Evolutionary conservation across 2,888 invertebrate genomes (phyloP).

Genomic region (Chaitophorus viminalis): DNA sequence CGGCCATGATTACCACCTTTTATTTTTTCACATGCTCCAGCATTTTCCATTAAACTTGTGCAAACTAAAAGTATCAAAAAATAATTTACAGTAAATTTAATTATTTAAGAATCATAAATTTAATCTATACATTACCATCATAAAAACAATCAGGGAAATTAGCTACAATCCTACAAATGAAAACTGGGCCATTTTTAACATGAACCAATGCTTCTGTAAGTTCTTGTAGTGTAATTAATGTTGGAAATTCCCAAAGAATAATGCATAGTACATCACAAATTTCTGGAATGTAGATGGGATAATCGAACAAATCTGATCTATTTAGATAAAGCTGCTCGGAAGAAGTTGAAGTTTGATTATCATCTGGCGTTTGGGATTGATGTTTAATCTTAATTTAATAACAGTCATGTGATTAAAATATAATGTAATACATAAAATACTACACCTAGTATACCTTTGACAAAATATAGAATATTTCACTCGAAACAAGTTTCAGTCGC

Average conservation of each 20-base stretch:
- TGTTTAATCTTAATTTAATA: conserved; percentile 45
- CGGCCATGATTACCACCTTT: conserved; percentile 77
- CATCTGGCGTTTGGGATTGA: conserved; percentile 31
- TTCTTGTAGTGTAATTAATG: conserved; percentile 83
- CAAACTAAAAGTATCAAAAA: conserved; percentile 74
- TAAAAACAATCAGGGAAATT: conserved; percentile 93
- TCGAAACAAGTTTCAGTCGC: conserved; percentile 85
- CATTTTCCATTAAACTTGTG: conserved; percentile 83
- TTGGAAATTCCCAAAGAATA: conserved; percentile 90
- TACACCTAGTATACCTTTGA: conserved; percentile 73
- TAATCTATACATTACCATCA: conserved; percentile 77
- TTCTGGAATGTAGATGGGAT: conserved; percentile 94
- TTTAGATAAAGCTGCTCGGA: conserved; percentile 72
- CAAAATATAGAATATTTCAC: conserved; percentile 88
- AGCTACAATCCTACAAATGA: conserved; percentile 91
- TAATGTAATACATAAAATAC: neutral
- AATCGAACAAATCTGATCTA: conserved; percentile 92
- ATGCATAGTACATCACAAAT: conserved; percentile 94
- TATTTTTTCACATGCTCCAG: conserved; percentile 90
- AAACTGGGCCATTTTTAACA: conserved; percentile 87
- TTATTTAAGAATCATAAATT: too few species aligned
- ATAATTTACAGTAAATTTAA: too few species aligned
- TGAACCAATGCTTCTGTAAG: conserved; percentile 87
- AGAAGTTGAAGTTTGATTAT: conserved; percentile 65
- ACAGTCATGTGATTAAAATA: neutral